Conservation (phyloP, 2,888 invertebrate genomes). For the Abrostola tripartita region DNA sequence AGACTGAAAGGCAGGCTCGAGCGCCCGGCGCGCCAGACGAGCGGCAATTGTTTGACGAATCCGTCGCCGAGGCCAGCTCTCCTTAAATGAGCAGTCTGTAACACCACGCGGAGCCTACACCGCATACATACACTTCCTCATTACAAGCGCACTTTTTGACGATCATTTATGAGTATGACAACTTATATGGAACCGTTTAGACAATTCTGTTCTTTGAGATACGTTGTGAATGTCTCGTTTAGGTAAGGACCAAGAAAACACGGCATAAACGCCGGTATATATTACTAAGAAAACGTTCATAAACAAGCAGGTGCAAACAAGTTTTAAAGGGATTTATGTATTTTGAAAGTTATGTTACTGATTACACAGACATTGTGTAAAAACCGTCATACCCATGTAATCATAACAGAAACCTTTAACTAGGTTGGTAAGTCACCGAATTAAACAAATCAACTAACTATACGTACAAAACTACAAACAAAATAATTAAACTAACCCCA, state of each 20-base stretch:
- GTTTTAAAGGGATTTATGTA: too few species aligned
- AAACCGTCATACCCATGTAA: conserved; percentile 5
- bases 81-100: conserved; percentile 63
- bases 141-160: conserved; percentile 21
- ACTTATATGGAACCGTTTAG: neutral
- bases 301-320: too few species aligned
- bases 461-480: conserved; percentile 50
- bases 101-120: conserved; percentile 21
- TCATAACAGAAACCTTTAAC: too few species aligned
- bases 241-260: too few species aligned
- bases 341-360: neutral
- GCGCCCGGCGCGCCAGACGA: conserved; percentile 63
- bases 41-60: conserved; percentile 67
- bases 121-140: conserved; percentile 38
- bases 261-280: too few species aligned
- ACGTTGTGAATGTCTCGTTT: too few species aligned
- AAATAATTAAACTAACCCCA: conserved; percentile 46
- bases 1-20: conserved; percentile 62
- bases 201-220: neutral
- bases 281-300: too few species aligned
- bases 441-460: conserved; percentile 34
- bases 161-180: neutral
- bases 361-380: neutral
- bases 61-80: conserved; percentile 47
- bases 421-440: conserved; percentile 2